Evolutionary conservation across 2,113 vertebrate species (phyloP).

Genomic region (Psilopogon haemacephalus): DNA sequence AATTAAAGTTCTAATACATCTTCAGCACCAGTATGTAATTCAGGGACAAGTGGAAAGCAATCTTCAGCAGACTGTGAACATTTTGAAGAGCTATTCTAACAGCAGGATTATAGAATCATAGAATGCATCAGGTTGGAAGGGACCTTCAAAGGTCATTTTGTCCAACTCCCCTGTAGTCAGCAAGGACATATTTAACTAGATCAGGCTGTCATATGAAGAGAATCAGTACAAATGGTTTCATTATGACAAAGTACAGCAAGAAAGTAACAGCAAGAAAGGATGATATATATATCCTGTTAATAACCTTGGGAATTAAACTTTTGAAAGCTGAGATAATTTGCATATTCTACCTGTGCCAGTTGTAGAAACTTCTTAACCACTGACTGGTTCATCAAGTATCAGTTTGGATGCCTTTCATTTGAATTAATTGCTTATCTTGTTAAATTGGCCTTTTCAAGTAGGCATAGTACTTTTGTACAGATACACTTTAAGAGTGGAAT

Average conservation of each 20-base stretch:
- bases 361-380: background rate
- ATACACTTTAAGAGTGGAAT: background rate
- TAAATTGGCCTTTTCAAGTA: background rate
- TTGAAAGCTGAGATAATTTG: background rate
- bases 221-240: background rate
- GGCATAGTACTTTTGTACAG: background rate
- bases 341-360: background rate
- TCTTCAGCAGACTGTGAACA: background rate
- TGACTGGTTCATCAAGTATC: background rate
- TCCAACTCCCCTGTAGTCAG: too few relatives aligned
- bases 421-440: background rate
- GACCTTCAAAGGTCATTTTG: too few relatives aligned
- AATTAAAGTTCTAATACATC: background rate
- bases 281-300: background rate
- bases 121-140: too few relatives aligned
- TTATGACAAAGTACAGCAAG: background rate
- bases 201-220: background rate
- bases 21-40: background rate
- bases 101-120: background rate
- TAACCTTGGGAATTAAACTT: background rate
- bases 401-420: background rate
- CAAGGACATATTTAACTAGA: too few relatives aligned
- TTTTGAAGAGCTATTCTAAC: background rate
- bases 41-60: background rate
- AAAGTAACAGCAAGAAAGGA: background rate